phyloP scores from a whole-genome alignment of 2,888 invertebrate species.

The Leucoma salicis region DNA sequence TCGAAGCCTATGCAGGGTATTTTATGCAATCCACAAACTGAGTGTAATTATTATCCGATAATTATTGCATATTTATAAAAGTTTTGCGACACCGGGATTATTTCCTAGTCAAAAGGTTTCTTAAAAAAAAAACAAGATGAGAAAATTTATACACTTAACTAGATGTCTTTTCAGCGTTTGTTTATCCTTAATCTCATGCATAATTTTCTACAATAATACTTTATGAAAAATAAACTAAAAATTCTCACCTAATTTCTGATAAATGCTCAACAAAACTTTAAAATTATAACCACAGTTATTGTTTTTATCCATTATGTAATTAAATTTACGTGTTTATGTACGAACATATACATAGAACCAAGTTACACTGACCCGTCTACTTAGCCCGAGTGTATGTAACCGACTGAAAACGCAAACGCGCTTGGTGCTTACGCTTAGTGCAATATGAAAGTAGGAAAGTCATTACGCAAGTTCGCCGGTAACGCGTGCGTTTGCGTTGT shows the following conservation, averaged over 20 bases:
- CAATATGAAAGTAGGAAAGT: slow-evolving; percentile 39
- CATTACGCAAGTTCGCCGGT: slow-evolving; percentile 26
- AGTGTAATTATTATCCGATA: too few relatives aligned
- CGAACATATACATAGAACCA: slow-evolving; percentile 14
- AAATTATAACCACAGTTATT: slow-evolving; percentile 34
- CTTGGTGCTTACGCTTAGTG: slow-evolving; percentile 22
- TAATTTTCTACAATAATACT: not conserved
- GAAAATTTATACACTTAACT: too few relatives aligned
- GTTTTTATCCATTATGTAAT: slow-evolving; percentile 23
- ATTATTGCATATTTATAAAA: too few relatives aligned
- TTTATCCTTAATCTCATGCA: too few relatives aligned
- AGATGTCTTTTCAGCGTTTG: too few relatives aligned
- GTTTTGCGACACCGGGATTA: too few relatives aligned
- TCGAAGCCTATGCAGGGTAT: too few relatives aligned
- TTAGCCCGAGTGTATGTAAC: slow-evolving; percentile 25
- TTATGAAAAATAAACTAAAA: not conserved
- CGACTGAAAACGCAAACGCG: slow-evolving; percentile 36
- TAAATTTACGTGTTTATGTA: slow-evolving; percentile 4
- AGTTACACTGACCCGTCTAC: slow-evolving; percentile 19
- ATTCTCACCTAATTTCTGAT: slow-evolving; percentile 33
- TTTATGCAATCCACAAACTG: too few relatives aligned
- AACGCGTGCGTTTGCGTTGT: slow-evolving; percentile 36
- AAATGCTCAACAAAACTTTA: slow-evolving; percentile 32
- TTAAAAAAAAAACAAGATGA: too few relatives aligned
- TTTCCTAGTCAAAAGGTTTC: too few relatives aligned